Evolutionary conservation across 2,888 invertebrate genomes (phyloP).

Genomic region (Stramonita haemastoma): DNA sequence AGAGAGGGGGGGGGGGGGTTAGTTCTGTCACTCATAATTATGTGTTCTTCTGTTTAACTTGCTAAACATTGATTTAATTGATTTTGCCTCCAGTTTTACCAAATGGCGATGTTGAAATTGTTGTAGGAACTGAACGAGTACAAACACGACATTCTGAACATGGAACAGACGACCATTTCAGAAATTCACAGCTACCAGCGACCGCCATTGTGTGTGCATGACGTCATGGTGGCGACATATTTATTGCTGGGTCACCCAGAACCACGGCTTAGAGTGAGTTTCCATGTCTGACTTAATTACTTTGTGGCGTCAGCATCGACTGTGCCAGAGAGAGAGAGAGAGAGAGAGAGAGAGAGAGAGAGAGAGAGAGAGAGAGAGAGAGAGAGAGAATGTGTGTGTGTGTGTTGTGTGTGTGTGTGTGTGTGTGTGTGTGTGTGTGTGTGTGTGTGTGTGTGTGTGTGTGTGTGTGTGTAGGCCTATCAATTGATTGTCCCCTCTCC

Average conservation of each 20-base stretch:
- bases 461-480: no score
- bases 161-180: conserved; percentile 70
- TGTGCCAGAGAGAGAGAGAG: no score
- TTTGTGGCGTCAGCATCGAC: no score
- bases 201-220: conserved; percentile 68
- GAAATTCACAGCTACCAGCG: conserved; percentile 70
- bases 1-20: neutral
- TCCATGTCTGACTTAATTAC: neutral
- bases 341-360: no score
- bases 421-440: no score
- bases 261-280: conserved; percentile 60
- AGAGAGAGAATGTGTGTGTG: no score
- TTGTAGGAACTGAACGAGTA: conserved; percentile 55
- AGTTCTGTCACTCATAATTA: neutral
- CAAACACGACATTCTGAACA: conserved; percentile 65
- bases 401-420: no score
- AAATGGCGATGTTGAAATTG: neutral
- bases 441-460: no score
- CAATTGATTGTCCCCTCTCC: no score
- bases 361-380: no score
- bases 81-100: neutral
- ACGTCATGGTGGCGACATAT: conserved; percentile 69
- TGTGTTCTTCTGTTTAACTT: neutral
- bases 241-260: conserved; percentile 68
- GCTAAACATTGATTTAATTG: neutral